Base-by-base conservation (phyloP, 2,888 invertebrate genomes). In the Incurvaria masculella region DNA sequence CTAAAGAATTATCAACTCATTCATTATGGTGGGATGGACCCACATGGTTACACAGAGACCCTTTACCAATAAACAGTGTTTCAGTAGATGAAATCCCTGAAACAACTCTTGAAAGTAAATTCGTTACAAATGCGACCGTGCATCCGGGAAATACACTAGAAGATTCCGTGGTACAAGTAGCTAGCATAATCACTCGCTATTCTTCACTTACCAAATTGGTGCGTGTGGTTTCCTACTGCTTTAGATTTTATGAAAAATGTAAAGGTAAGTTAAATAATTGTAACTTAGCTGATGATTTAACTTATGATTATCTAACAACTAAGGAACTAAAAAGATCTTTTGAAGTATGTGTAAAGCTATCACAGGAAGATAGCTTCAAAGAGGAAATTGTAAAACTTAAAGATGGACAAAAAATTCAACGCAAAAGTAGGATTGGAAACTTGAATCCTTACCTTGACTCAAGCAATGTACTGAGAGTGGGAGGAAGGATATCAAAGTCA, bases 11-110 rank as follows among this genome's bases (percentile, higher is more conserved):
- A n/a, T 16, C 20, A 4, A 23, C n/a, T 44, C 26, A 44, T 44
- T 5, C 41, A 44, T 51, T 46, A 46, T 43, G 44, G 46, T 48
- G 38, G 16, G 17, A 39, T 18, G 33, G 33, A 33, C 33, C 33
- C 33, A 33, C 33, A 33, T 33, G 33, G 33, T 33, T 33, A 33
- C 33, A 33, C 14, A 33, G 11, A 33, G 33, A 33, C 8, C 14
- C 33, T 14, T 33, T 33, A 11, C 33, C 33, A n/a, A n/a, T 33
- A 14, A 33, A 11, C 14, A 8, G 33, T 11, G 14, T 33, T 33
- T 33, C 33, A 33, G 33, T 33, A n/a, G 14, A 33, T 8, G 33
- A 33, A 6, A 33, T 33, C 33, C 33, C 33, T 14, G 33, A 33
- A 33, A 33, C 33, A 14, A 33, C 33, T 11, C 33, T 33, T 33